A percentile compares a stretch with the other conserved stretches of the same genome.
Evolutionary conservation across 2,797 vertebrate species (phyloP).

Genomic region (Lycodopsis pacificus): DNA sequence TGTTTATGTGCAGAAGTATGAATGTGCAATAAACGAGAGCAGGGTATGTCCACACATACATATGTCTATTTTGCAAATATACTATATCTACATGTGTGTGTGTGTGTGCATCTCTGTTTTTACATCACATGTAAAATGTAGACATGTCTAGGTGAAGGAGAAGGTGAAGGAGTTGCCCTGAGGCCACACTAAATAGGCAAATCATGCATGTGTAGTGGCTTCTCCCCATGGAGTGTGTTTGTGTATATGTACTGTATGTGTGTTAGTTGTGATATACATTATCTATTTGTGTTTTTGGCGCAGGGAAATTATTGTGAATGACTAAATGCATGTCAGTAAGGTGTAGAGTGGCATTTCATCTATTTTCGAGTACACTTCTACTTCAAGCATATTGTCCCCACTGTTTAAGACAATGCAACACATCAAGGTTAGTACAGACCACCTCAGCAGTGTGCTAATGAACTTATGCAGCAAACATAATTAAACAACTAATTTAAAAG

Average conservation of each 20-base stretch:
- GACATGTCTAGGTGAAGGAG: conserved; percentile 46
- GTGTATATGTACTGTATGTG: conserved; percentile 10
- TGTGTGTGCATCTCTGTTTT: conserved; percentile 13
- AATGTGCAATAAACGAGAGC: neutral
- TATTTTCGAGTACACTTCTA: conserved; percentile 19
- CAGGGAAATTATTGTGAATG: conserved; percentile 66
- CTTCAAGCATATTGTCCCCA: neutral
- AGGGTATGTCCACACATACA: neutral
- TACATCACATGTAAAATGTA: conserved; percentile 31
- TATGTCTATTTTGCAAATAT: conserved; percentile 6
- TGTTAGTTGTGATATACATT: conserved; percentile 20
- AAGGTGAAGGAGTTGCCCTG: conserved; percentile 24
- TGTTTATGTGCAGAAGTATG: neutral
- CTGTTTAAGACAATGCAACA: conserved; percentile 8
- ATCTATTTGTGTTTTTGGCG: neutral
- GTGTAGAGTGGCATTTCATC: conserved; percentile 28
- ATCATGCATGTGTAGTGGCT: conserved; percentile 39
- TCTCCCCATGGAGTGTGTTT: conserved; percentile 30
- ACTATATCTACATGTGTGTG: neutral
- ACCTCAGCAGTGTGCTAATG: neutral
- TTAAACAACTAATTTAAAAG: neutral
- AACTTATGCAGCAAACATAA: neutral
- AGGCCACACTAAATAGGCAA: conserved; percentile 49
- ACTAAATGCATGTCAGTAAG: conserved; percentile 40
- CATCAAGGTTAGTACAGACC: neutral